These are phyloP conservation scores for Tetropium fuscum DNA, from an alignment of 2,888 invertebrate genomes.

Conservation along the genomic window DNA sequence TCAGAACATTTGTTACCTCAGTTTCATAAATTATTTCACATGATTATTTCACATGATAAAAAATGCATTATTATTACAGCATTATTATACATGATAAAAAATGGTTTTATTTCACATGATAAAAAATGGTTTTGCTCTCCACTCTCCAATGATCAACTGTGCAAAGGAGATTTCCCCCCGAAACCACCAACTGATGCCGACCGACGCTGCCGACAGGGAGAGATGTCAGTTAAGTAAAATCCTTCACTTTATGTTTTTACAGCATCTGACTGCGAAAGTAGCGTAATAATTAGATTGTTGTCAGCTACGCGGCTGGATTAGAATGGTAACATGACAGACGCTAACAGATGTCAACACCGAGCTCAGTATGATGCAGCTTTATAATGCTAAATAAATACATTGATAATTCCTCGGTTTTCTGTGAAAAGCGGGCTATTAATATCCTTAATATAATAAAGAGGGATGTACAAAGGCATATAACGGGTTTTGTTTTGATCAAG, in stretches of 20 bases:
- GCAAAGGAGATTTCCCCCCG: conserved; percentile 7
- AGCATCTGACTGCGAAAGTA: conserved; percentile 24
- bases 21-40: background rate
- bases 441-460: background rate
- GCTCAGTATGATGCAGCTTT: conserved; percentile 4
- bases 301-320: conserved; percentile 14
- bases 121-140: background rate
- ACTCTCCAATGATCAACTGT: background rate
- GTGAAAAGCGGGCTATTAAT: conserved; percentile 4
- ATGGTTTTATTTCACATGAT: background rate
- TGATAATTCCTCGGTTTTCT: background rate
- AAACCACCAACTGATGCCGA: conserved; percentile 7
- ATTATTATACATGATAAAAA: background rate
- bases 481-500: background rate
- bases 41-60: background rate
- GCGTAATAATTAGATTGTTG: conserved; percentile 29
- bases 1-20: background rate
- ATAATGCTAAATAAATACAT: conserved; percentile 6
- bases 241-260: conserved; percentile 19
- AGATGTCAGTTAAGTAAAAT: conserved; percentile 14
- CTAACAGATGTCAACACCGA: conserved; percentile 13
- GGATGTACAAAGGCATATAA: background rate
- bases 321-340: conserved; percentile 10
- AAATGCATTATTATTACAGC: no score
- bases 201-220: no score